Conservation (phyloP, 2,113 vertebrate species). For the Campylomormyrus tamandua region DNA sequence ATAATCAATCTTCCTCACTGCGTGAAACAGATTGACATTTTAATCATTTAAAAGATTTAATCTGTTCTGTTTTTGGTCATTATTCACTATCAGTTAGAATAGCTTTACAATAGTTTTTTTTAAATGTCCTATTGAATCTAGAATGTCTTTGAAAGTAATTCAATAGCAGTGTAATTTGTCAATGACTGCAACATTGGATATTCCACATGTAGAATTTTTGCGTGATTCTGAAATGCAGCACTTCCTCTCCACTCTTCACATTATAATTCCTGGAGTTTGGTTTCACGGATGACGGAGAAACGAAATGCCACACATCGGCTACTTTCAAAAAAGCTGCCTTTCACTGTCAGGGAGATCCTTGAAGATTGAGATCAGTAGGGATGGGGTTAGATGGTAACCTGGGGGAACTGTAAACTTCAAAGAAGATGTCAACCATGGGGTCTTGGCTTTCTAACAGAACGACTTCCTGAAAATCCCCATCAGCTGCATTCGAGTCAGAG, state of each 20-base stretch:
- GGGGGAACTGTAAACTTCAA: neutral
- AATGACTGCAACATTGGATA: neutral
- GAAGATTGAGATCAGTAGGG: neutral
- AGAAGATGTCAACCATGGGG: neutral
- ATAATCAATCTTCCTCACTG: slow-evolving; percentile 2
- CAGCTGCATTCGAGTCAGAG: neutral
- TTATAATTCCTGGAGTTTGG: neutral
- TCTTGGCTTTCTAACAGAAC: neutral
- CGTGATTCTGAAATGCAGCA: neutral
- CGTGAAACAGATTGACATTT: neutral
- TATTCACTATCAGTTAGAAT: neutral
- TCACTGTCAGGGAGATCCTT: neutral
- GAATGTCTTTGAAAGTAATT: neutral
- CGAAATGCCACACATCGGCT: neutral
- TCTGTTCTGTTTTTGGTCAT: slow-evolving; percentile 5
- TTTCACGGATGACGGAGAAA: neutral
- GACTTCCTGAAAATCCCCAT: neutral
- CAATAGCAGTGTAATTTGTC: neutral
- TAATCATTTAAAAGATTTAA: slow-evolving; percentile 12
- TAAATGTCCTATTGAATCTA: neutral
- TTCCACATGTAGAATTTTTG: neutral
- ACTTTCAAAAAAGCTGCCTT: neutral
- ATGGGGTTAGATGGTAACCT: neutral
- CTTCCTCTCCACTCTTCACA: neutral
- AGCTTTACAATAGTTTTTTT: neutral